Base-by-base conservation (phyloP, 2,888 invertebrate genomes). In the Charanyca ferruginea region DNA sequence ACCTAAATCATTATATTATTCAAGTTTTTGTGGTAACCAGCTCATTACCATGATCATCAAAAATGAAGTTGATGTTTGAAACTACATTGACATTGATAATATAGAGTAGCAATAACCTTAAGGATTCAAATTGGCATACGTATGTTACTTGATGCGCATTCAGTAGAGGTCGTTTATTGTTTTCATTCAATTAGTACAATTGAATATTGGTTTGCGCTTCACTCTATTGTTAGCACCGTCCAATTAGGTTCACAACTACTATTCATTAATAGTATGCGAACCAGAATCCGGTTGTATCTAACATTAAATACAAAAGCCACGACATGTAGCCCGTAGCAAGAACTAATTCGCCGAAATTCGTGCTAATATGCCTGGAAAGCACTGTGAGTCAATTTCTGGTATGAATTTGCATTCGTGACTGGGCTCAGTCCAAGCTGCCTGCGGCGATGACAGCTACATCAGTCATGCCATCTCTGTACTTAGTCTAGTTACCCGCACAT, bases 341-440 rank as follows among this genome's bases (percentile, higher is more conserved):
- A 45, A 20, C 75, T 84, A 85, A 86, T 84, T 81, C 81, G 48
- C 49, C 76, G 66, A 83, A 87, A 91, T 91, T 89, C 87, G 85
- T 87, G 85, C 86, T 88, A 89, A 89, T 88, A 87, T 85, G 84
- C 83, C 84, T 85, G 84, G 81, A 89, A 90, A 90, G 88, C 88
- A 85, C 80, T 77, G 83, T 79, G 80, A 86, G 85, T 87, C 88
- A 85, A 89, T 89, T 87, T 83, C 89, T 86, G 84, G 86, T 89
- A 89, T 89, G 87, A 89, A 93, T 93, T 93, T 90, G 89, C 91
- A 93, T 93, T 89, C 84, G 87, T 87, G 85, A 86, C 87, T 88
- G 89, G 86, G 86, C 83, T 81, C 83, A 81, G 88, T 88, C 89
- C 87, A 86, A 88, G 84, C 88, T 89, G 93, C 92, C 90, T 79